Evolutionary conservation across 2,797 vertebrate species (phyloP).

Genomic region (Argyrosomus regius): DNA sequence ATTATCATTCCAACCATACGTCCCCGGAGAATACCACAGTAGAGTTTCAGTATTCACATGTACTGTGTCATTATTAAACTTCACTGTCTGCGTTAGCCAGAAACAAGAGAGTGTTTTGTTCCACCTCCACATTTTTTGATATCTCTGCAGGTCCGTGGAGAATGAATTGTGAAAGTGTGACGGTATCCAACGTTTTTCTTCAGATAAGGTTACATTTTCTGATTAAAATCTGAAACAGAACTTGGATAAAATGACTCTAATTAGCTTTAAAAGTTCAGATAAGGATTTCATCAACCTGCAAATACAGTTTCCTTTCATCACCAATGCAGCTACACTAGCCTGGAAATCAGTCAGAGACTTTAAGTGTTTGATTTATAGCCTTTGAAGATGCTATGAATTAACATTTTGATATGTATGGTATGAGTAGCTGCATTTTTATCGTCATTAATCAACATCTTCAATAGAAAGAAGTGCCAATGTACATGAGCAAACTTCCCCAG

Average conservation of each 20-base stretch:
- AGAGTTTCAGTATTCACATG: slow-evolving; percentile 25
- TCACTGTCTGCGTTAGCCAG: slow-evolving; percentile 25
- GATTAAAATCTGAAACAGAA: slow-evolving; percentile 47
- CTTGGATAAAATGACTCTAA: slow-evolving; percentile 41
- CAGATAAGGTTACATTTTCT: slow-evolving; percentile 43
- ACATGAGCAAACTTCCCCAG: not conserved
- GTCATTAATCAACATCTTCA: not conserved
- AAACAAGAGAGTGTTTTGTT: slow-evolving; percentile 47
- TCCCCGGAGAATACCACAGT: slow-evolving; percentile 31
- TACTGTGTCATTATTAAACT: slow-evolving; percentile 43
- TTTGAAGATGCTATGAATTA: slow-evolving; percentile 10
- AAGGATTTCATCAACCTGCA: slow-evolving; percentile 40
- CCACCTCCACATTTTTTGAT: slow-evolving; percentile 54
- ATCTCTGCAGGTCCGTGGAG: slow-evolving; percentile 46
- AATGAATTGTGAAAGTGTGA: slow-evolving; percentile 51
- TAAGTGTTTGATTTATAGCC: slow-evolving; percentile 2
- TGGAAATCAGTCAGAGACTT: slow-evolving; percentile 22
- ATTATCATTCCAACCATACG: slow-evolving; percentile 29
- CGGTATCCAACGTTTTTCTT: slow-evolving; percentile 18
- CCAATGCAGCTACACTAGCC: not conserved
- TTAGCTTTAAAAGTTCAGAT: slow-evolving; percentile 52
- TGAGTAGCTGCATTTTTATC: not conserved
- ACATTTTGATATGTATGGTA: not conserved
- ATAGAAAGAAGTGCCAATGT: not conserved
- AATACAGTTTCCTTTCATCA: slow-evolving; percentile 37